Base-by-base conservation (phyloP, 2,113 vertebrate genomes). In the Stictonetta naevosa region DNA sequence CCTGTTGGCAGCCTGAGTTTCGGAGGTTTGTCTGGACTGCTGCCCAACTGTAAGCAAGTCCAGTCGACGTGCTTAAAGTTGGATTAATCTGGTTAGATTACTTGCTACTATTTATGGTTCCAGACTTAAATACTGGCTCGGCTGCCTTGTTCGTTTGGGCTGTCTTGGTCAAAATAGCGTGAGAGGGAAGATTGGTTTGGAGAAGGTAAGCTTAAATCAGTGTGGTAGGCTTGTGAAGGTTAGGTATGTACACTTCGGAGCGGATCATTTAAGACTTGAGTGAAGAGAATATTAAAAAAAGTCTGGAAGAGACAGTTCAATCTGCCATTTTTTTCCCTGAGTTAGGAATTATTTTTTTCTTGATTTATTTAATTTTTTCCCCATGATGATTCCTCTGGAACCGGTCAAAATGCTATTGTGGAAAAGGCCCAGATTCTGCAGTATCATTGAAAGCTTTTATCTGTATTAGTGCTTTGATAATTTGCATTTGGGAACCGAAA, bases 21-120 rank as follows among this genome's bases (percentile, higher is more conserved):
- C 75, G 80, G 74, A 86, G 69, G 69, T 66, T 81, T 86, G 67
- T 34, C 71, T 94, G 93, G 83, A 36, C 34, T 10, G 12, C 31
- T 83, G 90, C 93, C 76, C 76, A 33, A 53, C 73, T 63, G 72
- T 67, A 68, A 92, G 92, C 60, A 40, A 68, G 86, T 72, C 83
- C 58, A 13, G 68, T 69, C 72, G 95, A 76, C 71, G 13, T 0
- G 36, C 83, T 81, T 71, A 25, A 67, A 26, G 34, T 60, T 92
- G 89, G n/a, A 58, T 95, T 91, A 90, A 36, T 91, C 91, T 91
- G 81, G 81, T 84, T 93, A 71, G 93, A 68, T 95, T 78, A 36
- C 69, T 93, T 68, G 93, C 63, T 92, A 83, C 93, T 93, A 86
- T 93, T 96, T 90, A 25, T 93, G 88, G 93, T 48, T 60, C 53